A percentile compares a stretch with the other conserved stretches of the same genome.
Conservation (phyloP, 2,113 vertebrate genomes). For the Capreolus pygargus region DNA sequence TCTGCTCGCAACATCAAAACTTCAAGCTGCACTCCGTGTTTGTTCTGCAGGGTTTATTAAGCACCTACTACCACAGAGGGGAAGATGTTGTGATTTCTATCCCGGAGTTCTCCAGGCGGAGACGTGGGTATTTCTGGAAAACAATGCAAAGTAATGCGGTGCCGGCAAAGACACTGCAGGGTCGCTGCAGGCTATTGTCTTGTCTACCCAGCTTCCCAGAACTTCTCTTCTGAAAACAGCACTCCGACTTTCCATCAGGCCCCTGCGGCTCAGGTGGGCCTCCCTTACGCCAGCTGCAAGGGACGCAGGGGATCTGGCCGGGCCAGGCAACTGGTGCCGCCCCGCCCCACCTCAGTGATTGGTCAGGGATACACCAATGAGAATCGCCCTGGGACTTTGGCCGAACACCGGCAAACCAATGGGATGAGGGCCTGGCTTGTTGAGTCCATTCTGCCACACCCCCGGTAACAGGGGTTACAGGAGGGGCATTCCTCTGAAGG, state of each 20-base stretch:
- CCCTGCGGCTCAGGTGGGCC: not conserved
- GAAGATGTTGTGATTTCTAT: not conserved
- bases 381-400: not conserved
- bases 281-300: not conserved
- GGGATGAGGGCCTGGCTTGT: too few species aligned
- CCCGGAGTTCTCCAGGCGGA: accelerated
- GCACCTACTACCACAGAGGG: not conserved
- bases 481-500: not conserved
- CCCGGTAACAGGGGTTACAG: not conserved
- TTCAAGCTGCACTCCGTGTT: not conserved
- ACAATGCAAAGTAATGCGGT: accelerated
- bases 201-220: not conserved
- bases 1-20: not conserved
- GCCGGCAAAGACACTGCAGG: not conserved
- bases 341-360: not conserved
- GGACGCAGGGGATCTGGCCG: too few species aligned
- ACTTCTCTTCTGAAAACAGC: not conserved
- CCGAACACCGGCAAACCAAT: not conserved
- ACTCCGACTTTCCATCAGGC: not conserved
- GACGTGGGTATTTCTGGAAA: not conserved
- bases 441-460: not conserved
- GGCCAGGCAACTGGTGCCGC: not conserved
- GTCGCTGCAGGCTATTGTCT: not conserved
- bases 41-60: not conserved
- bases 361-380: not conserved